phyloP scores from a whole-genome alignment of 2,797 vertebrate genomes.

The Saxicola maurus region DNA sequence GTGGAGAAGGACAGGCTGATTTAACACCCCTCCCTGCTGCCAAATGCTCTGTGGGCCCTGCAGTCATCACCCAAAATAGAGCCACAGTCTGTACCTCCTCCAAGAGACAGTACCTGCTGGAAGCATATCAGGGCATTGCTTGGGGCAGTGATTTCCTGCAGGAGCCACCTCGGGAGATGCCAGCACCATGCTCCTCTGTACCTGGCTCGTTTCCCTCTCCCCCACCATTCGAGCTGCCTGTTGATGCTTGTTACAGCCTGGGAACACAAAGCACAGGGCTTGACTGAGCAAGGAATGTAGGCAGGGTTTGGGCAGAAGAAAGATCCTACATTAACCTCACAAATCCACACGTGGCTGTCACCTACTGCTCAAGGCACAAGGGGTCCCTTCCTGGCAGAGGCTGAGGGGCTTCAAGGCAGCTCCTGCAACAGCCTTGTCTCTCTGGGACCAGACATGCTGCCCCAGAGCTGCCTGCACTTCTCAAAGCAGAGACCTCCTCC shows the following conservation, averaged over 20 bases:
- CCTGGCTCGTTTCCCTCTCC: neutral
- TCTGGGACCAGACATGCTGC: accelerated
- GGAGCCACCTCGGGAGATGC: neutral
- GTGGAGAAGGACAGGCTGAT: neutral
- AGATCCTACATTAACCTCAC: neutral
- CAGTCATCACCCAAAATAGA: neutral
- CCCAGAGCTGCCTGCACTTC: accelerated
- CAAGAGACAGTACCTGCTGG: neutral
- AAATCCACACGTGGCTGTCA: neutral
- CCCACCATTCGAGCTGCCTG: neutral
- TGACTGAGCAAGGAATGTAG: neutral
- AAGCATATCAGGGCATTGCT: neutral
- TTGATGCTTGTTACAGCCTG: neutral
- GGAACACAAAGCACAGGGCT: neutral
- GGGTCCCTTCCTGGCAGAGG: neutral
- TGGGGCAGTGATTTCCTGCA: neutral
- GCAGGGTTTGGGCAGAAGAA: neutral
- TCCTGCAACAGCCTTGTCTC: neutral
- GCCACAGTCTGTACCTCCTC: neutral
- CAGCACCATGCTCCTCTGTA: neutral
- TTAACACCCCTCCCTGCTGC: neutral
- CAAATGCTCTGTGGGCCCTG: neutral
- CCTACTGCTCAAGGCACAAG: neutral
- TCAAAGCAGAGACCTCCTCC: neutral
- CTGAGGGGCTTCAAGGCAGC: neutral